Percentiles rank a stretch among this genome's conserved stretches.
phyloP scores from a whole-genome alignment of 2,888 invertebrate genomes.

The Tuberolachnus salignus region DNA sequence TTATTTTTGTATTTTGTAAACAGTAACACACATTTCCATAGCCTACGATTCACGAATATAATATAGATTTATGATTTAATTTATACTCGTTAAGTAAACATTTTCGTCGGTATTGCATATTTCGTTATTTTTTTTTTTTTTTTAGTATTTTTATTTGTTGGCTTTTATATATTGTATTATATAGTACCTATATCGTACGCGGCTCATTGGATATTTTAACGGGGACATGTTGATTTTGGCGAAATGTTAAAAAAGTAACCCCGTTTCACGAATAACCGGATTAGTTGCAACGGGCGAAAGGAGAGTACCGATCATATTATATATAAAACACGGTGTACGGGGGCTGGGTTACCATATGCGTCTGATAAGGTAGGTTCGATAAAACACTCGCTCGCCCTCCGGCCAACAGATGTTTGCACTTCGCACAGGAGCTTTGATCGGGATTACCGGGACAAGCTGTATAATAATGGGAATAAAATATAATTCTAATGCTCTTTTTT shows the following conservation, averaged over 20 bases:
- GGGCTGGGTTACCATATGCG: constrained; percentile 40
- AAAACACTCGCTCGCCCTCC: constrained; percentile 48
- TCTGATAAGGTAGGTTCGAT: constrained; percentile 54
- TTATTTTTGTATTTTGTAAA: no score
- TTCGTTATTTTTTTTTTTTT: no score
- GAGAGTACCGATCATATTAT: not conserved
- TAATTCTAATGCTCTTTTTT: constrained; percentile 53
- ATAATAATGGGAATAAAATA: constrained; percentile 49
- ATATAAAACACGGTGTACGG: not conserved
- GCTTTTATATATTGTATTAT: not conserved
- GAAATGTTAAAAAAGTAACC: constrained; percentile 30
- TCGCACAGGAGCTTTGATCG: constrained; percentile 55
- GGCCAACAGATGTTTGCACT: constrained; percentile 56
- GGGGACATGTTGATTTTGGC: not conserved
- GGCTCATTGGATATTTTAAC: not conserved
- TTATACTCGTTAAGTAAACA: no score
- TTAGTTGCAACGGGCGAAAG: not conserved
- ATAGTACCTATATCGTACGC: not conserved
- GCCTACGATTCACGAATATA: no score
- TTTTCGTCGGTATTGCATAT: no score
- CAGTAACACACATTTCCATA: no score
- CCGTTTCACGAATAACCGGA: constrained; percentile 38
- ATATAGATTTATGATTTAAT: no score
- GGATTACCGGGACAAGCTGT: constrained; percentile 50
- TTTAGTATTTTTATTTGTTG: not conserved